Conservation (phyloP, 2,888 invertebrate genomes). For the Malthinus flaveolus region DNA sequence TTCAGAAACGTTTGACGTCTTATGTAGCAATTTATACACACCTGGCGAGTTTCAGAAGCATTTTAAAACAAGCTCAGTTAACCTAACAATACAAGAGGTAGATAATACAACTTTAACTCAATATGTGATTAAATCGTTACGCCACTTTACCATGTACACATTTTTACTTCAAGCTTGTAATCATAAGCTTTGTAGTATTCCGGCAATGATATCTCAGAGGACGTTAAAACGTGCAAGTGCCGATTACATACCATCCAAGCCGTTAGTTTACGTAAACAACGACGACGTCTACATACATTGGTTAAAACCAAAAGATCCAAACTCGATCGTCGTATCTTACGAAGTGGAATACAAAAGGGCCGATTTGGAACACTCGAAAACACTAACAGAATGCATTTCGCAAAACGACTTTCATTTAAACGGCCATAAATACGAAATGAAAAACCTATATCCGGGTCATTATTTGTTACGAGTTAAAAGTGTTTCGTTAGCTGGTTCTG, state of each 20-base stretch:
- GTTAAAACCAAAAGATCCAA: conserved; percentile 65
- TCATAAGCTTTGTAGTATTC: conserved; percentile 57
- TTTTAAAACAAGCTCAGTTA: background rate
- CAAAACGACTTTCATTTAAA: conserved; percentile 41
- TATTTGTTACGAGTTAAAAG: conserved; percentile 64
- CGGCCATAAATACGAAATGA: conserved; percentile 42
- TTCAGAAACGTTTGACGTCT: conserved; percentile 13
- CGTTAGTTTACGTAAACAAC: conserved; percentile 33
- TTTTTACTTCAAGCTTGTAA: conserved; percentile 66
- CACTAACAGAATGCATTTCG: conserved; percentile 57
- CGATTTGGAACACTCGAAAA: conserved; percentile 48
- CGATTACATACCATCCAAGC: conserved; percentile 49
- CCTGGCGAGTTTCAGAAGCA: background rate
- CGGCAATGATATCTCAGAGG: conserved; percentile 54
- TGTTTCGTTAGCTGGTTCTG: conserved; percentile 62
- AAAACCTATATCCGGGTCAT: conserved; percentile 58
- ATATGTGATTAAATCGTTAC: conserved; percentile 50
- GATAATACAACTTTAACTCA: conserved; percentile 32
- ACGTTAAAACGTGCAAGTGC: conserved; percentile 54
- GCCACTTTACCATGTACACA: conserved; percentile 62
- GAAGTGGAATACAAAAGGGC: conserved; percentile 58
- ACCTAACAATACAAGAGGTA: background rate
- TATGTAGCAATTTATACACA: conserved; percentile 11
- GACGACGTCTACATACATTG: conserved; percentile 54
- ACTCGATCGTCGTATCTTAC: conserved; percentile 68